phyloP scores from a whole-genome alignment of 2,888 invertebrate species.

The Aelia acuminata region DNA sequence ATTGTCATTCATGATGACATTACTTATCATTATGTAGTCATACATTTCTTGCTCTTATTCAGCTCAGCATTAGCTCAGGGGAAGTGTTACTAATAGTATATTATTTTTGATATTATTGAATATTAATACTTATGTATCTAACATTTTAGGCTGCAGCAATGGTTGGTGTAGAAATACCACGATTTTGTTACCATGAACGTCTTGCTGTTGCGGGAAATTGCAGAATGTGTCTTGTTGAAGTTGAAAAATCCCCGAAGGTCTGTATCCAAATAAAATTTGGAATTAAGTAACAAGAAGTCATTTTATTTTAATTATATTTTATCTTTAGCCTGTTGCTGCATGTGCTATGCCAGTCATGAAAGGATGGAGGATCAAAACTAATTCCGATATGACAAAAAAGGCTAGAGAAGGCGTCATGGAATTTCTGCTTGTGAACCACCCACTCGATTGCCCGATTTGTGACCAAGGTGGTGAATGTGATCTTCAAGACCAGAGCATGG shows the following conservation, averaged over 20 bases:
- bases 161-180: slow-evolving; percentile 96
- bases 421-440: slow-evolving; percentile 97
- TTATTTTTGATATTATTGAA: not conserved
- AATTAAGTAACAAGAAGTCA: not conserved
- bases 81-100: not conserved
- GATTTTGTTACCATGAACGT: slow-evolving; percentile 99
- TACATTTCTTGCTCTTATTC: no score
- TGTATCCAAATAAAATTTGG: not conserved
- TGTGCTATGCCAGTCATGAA: slow-evolving; percentile 99
- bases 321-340: slow-evolving; percentile 88
- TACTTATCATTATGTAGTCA: no score
- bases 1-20: no score
- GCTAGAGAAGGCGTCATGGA: slow-evolving; percentile 96
- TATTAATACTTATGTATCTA: not conserved
- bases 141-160: slow-evolving; percentile 88
- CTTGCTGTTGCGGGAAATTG: slow-evolving; percentile 99
- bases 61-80: no score
- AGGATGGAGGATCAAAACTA: slow-evolving; percentile 98
- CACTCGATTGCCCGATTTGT: slow-evolving; percentile 99
- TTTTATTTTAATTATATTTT: slow-evolving; percentile 40
- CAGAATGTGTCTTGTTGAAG: slow-evolving; percentile 99
- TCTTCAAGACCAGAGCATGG: slow-evolving; percentile 99
- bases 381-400: slow-evolving; percentile 91
- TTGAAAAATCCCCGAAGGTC: slow-evolving; percentile 96
- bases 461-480: slow-evolving; percentile 97